Percentiles rank a stretch among this genome's conserved stretches.
Evolutionary conservation across 2,888 invertebrate genomes (phyloP).

Genomic region (Agriopis leucophaearia): DNA sequence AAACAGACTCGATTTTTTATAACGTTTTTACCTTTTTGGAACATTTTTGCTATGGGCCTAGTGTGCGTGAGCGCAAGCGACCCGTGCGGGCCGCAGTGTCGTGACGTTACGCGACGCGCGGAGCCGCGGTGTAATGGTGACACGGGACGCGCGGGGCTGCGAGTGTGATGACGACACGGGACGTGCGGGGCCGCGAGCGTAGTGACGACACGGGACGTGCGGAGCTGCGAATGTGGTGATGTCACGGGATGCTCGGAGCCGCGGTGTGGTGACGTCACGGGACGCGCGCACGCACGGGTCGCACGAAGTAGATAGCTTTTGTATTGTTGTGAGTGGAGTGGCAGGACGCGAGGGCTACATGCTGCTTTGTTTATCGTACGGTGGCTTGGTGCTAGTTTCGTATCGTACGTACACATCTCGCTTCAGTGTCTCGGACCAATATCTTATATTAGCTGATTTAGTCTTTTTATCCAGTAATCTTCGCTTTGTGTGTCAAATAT

Average conservation of each 20-base stretch:
- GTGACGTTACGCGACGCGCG: not conserved
- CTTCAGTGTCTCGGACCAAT: constrained; percentile 86
- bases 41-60: constrained; percentile 70
- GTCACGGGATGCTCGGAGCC: no score
- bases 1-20: constrained; percentile 77
- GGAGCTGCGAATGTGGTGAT: not conserved
- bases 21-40: constrained; percentile 78
- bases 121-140: no score
- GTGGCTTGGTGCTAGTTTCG: constrained; percentile 84
- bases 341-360: constrained; percentile 45
- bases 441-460: constrained; percentile 75
- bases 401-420: constrained; percentile 75
- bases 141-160: no score
- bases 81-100: not conserved
- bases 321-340: constrained; percentile 54
- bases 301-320: constrained; percentile 68
- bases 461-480: constrained; percentile 78
- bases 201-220: not conserved
- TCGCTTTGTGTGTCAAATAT: constrained; percentile 87
- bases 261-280: not conserved
- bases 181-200: not conserved
- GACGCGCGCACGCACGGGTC: not conserved
- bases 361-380: constrained; percentile 76
- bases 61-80: constrained; percentile 62
- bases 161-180: not conserved